Evolutionary conservation across 2,113 vertebrate genomes (phyloP), one percentile per base, ranked within the genome.

Genomic region (Lucifuga dentata): DNA sequence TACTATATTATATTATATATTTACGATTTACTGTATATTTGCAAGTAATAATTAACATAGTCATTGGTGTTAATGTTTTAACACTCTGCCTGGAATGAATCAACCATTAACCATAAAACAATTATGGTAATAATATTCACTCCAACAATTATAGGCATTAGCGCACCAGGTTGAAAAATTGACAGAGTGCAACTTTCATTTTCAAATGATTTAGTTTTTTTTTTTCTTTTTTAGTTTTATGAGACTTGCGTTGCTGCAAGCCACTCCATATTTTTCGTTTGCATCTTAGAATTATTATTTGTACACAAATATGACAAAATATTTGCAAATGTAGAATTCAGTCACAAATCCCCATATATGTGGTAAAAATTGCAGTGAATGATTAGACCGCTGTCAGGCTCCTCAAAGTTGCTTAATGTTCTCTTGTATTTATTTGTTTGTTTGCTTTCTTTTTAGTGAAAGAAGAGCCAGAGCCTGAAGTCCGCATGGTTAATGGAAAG

Each of bases 401-500:
- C n/a, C n/a, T n/a, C n/a, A n/a, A n/a, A n/a, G n/a, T n/a, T n/a
- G n/a, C 13, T 56, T 8, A 29, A 23, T 15, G 9, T 1, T 33
- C 1, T n/a, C 11, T 35, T 26, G 38, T 0, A 56, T 45, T 6
- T 2, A 44, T 8, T 13, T 16, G 13, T 20, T 49, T 39, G 48
- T 49, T 2, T n/a, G n/a, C 55, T 2, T 9, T 2, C 2, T 59
- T 82, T 86, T 62, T 92, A 73, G 95, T 99, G 66, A 98, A 99
- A 92, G 97, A 98, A 70, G 97, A 99, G 76, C 96, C 95, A 33
- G 97, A 99, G 86, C 95, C 96, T 0, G 97, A 98, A 87, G 95
- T 99, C 53, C 94, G 98, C 68, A 99, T 99, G 96, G 98, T 99
- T 78, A 99, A 99, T 0, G 98, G 98, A 65, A 99, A 99, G 68